Base-by-base conservation (phyloP, 2,888 invertebrate genomes). In the Mycalesis mineus region DNA sequence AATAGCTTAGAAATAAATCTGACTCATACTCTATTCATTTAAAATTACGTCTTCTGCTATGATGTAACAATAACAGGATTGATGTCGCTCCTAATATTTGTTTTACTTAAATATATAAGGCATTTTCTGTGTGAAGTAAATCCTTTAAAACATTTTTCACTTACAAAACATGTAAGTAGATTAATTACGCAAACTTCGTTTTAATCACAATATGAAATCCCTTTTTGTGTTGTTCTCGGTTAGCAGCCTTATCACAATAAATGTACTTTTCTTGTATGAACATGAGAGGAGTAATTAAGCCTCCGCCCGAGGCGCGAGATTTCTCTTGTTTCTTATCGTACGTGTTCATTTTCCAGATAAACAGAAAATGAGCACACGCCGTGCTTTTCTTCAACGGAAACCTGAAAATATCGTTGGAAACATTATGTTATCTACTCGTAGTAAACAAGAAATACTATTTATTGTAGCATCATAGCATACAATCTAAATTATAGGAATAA, bases 311-410 rank as follows among this genome's bases (percentile, higher is more conserved):
- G 57, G 54, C 60, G 52, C 17, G 49, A 53, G 54, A 52, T 17
- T 52, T 52, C 36, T 52, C 45, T 44, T 39, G 50, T 57, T 51
- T 52, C 57, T 51, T 40, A 45, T 52, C 42, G 41, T 52, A 57
- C 50, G 57, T 54, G 45, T 57, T 60, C 53, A 60, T 60, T 60
- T 57, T 50, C 53, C 44, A 60, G 50, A 54, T 47, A 60, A 60
- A 50, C 50, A 60, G 57, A 57, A 60, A 57, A 57, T 47, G 50
- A 57, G 50, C 57, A 54, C 50, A 53, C 50, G 50, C 17, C 28
- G 36, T 33, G 41, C 13, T 42, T 50, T 51, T 52, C 39, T 33
- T 33, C 41, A 42, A 52, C 51, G 17, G 29, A 41, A 41, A 40
- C 15, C 52, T 33, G 13, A 42, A 17, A 42, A 52, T 52, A 52